Base-by-base conservation (phyloP, 1,140 invertebrate genomes). In the Hydropsyche tenuis region DNA sequence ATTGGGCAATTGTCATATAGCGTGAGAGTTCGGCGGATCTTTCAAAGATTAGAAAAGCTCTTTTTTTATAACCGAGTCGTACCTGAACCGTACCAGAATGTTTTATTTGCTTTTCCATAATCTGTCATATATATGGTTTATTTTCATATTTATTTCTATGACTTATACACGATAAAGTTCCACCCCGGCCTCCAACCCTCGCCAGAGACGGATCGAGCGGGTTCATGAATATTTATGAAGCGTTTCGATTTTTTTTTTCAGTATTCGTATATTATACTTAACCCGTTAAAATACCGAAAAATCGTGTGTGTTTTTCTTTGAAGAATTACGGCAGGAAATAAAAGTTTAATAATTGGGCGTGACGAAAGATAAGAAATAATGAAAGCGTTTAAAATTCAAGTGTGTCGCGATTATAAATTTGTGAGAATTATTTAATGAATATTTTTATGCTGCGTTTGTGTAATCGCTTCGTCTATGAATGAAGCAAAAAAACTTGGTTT, bases 21-120 rank as follows among this genome's bases (percentile, higher is more conserved):
- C 56, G 56, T 60, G 56, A 60, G 56, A 60, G 22, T 14, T 60
- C 25, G 25, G 20, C 56, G 56, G 56, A 60, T 60, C 25, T 23
- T 60, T 23, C 23, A 25, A 3, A 60, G 20, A 60, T 60, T 60
- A 25, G 3, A 60, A 2, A 60, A 25, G 23, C 23, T 23, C 42
- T 48, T 68, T 68, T 68, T 68, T 23, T 48, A 46, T 68, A 22
- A 6, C 23, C 43, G 14, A 25, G 3, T 9, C 56, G 23, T 60
- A 60, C 45, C 65, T 27, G 43, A 68, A 68, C 42, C 45, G 65
- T 45, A 43, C 45, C 65, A 48, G 22, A 68, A 46, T 48, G 37
- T 27, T 68, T 48, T 46, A 48, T 68, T 68, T 68, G 42, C 65
- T 48, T 68, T 68, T 68, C 65, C 65, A 68, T 68, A 68, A 68